These are phyloP conservation scores for Acanthisitta chloris DNA, from an alignment of 2,113 vertebrate genomes.

Conservation along the genomic window DNA sequence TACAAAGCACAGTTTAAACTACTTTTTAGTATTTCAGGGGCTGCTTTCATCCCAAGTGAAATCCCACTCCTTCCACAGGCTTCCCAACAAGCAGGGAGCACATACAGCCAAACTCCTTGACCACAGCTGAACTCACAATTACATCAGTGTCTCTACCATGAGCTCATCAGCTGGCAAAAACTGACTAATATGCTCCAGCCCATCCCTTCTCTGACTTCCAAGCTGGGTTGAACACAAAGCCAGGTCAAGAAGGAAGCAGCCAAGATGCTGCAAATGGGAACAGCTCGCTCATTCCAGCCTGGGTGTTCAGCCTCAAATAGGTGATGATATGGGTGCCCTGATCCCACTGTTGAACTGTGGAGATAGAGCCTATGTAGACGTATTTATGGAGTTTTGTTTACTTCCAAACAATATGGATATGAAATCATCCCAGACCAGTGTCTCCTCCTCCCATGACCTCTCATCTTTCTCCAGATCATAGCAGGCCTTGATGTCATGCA, in stretches of 20 bases:
- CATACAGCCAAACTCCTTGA: neutral
- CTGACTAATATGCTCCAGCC: neutral
- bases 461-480: neutral
- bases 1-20: neutral
- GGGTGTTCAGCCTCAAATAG: neutral
- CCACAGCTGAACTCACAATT: neutral
- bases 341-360: fast-evolving
- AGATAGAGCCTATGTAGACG: fast-evolving
- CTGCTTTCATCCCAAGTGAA: neutral
- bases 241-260: neutral
- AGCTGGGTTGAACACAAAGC: neutral
- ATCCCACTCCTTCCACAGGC: neutral
- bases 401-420: neutral
- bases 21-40: neutral
- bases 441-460: neutral
- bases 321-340: neutral
- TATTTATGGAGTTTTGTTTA: no score
- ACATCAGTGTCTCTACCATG: neutral
- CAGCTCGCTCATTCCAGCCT: neutral
- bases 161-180: neutral
- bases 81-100: neutral
- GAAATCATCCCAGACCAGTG: neutral
- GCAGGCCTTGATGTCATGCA: fast-evolving
- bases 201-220: neutral
- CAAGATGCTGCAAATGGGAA: neutral